These are phyloP conservation scores for Hyperoplus immaculatus DNA, from an alignment of 2,797 vertebrate species.

Conservation along the genomic window DNA sequence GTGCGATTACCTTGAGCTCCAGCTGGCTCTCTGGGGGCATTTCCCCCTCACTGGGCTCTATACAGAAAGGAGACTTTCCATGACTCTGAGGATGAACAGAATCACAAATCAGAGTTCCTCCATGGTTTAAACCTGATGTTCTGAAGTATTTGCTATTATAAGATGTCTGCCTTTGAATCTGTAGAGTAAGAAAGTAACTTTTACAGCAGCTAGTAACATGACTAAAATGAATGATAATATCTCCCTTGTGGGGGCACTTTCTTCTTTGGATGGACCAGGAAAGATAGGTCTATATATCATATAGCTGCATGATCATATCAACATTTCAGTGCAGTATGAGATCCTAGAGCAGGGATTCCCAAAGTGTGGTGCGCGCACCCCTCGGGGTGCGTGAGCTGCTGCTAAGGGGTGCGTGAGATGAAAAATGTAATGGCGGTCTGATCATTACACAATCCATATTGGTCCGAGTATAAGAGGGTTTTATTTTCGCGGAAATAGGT, in stretches of 20 bases:
- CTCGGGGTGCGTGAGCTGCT: no score
- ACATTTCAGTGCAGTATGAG: slow-evolving; percentile 29
- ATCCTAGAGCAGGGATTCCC: background rate
- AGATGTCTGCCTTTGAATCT: slow-evolving; percentile 5
- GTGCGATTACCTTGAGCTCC: slow-evolving; percentile 83
- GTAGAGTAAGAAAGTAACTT: background rate
- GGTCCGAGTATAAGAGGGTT: no score
- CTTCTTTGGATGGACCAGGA: slow-evolving; percentile 20
- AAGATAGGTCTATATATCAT: slow-evolving; percentile 52
- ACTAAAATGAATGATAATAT: slow-evolving; percentile 45
- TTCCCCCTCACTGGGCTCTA: slow-evolving; percentile 86
- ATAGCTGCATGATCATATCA: slow-evolving; percentile 59
- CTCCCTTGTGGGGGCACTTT: slow-evolving; percentile 29
- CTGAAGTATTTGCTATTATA: background rate
- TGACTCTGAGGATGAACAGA: slow-evolving; percentile 77
- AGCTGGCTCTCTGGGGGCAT: slow-evolving; percentile 80
- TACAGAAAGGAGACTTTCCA: slow-evolving; percentile 76
- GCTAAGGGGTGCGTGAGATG: no score
- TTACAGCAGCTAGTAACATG: slow-evolving; percentile 13
- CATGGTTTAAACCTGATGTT: slow-evolving; percentile 4
- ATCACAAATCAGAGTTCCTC: slow-evolving; percentile 22
- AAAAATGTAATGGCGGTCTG: no score
- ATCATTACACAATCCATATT: no score
- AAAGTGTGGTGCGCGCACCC: no score
- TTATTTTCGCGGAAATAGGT: no score